Evolutionary conservation across 2,113 vertebrate genomes (phyloP).

Genomic region (Bathybates hornii): DNA sequence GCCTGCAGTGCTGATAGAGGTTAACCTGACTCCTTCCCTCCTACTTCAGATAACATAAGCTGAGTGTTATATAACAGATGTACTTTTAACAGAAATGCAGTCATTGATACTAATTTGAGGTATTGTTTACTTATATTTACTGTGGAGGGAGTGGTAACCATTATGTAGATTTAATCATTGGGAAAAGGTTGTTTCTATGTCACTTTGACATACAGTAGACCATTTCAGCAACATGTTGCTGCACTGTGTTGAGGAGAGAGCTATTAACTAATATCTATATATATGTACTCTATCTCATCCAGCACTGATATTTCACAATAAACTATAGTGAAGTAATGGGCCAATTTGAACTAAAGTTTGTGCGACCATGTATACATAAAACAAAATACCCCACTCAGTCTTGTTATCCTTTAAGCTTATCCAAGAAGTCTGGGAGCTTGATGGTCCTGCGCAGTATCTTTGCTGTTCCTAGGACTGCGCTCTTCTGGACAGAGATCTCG

Average conservation of each 20-base stretch:
- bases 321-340: background rate
- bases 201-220: background rate
- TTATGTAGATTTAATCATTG: background rate
- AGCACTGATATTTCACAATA: background rate
- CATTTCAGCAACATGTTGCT: background rate
- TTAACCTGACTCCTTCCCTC: background rate
- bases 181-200: background rate
- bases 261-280: rapidly evolving
- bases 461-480: background rate
- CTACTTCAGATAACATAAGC: background rate
- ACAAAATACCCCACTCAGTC: background rate
- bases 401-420: background rate
- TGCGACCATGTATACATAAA: background rate
- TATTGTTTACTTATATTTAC: background rate
- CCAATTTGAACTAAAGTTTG: background rate
- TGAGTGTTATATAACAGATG: background rate
- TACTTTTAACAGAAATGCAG: background rate
- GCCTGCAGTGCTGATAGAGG: background rate
- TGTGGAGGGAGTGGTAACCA: background rate
- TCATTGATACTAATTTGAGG: background rate
- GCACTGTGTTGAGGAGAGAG: rapidly evolving
- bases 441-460: background rate
- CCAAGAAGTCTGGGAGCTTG: background rate
- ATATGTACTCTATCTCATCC: background rate
- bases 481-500: background rate